A percentile compares a stretch with the other conserved stretches of the same genome.
Conservation (phyloP, 2,888 invertebrate genomes). For the Branchellion lobata region DNA sequence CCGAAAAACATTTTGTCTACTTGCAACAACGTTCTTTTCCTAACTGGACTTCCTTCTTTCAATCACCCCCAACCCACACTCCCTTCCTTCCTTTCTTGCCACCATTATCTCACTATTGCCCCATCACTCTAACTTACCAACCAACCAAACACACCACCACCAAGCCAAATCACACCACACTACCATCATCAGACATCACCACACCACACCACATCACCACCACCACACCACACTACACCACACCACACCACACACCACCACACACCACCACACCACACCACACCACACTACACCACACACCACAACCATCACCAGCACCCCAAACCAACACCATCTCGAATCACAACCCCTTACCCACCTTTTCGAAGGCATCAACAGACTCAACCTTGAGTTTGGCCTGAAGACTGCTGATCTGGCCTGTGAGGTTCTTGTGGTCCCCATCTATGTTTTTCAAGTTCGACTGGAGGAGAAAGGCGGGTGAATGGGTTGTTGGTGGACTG, state of each 20-base stretch:
- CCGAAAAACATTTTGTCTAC: too few species aligned
- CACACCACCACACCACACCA: background rate
- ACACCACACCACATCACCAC: background rate
- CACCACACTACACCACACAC: background rate
- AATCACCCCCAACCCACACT: too few species aligned
- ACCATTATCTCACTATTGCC: too few species aligned
- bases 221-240: background rate
- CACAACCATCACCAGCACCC: background rate
- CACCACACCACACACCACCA: background rate
- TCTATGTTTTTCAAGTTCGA: conserved; percentile 67
- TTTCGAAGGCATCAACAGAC: conserved; percentile 68
- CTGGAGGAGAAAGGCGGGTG: background rate
- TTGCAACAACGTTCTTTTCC: too few species aligned
- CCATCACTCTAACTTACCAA: background rate
- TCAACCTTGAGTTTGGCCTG: conserved; percentile 67
- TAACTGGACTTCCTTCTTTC: too few species aligned
- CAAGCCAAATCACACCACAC: background rate
- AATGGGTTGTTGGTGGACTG: background rate
- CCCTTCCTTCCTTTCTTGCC: too few species aligned
- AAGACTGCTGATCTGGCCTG: conserved; percentile 66
- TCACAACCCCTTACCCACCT: conserved; percentile 60
- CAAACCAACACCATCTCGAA: background rate
- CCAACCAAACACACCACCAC: background rate
- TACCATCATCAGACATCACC: background rate
- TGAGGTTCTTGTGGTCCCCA: conserved; percentile 68